These are phyloP conservation scores for Elephas maximus DNA, from an alignment of 2,113 vertebrate genomes.

Conservation along the genomic window DNA sequence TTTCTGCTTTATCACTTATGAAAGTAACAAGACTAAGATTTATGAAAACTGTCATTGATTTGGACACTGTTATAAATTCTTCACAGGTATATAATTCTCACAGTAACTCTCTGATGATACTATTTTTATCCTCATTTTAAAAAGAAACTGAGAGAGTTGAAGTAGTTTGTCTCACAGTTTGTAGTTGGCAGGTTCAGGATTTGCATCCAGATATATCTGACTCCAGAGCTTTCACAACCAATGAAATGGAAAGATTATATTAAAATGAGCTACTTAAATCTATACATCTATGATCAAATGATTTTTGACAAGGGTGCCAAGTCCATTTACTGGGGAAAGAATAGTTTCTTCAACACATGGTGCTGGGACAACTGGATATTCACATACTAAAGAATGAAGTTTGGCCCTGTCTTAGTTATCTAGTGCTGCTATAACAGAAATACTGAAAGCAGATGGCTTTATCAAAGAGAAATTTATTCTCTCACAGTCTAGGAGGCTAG, in stretches of 20 bases:
- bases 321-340: no score
- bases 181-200: not conserved
- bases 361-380: no score
- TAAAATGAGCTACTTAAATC: not conserved
- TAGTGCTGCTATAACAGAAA: no score
- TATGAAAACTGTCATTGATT: not conserved
- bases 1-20: conserved; percentile 25
- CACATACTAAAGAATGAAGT: no score
- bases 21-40: conserved; percentile 2
- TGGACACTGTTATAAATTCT: conserved; percentile 12
- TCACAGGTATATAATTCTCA: not conserved
- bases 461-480: no score
- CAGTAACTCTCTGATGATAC: not conserved
- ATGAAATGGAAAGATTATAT: not conserved
- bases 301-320: no score
- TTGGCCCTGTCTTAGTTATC: no score
- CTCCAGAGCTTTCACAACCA: not conserved
- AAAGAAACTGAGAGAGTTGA: not conserved
- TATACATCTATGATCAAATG: no score
- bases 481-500: no score
- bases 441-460: no score
- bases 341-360: no score
- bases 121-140: not conserved
- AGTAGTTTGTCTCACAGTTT: not conserved
- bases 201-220: not conserved